phyloP scores from a whole-genome alignment of 2,888 invertebrate species.

The Drosophila birchii region DNA sequence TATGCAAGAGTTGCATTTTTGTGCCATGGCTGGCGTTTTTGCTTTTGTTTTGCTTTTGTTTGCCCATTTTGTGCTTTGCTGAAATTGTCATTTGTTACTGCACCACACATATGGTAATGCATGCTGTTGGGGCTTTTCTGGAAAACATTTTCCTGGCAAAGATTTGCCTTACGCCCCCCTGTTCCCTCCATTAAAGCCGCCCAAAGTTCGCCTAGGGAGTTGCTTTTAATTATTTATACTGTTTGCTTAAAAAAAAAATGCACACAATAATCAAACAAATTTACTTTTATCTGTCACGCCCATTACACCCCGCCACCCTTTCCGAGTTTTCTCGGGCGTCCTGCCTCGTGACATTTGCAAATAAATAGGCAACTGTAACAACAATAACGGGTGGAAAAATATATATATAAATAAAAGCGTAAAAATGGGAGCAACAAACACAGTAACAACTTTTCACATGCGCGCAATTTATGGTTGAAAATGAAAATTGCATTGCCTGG shows the following conservation, averaged over 20 bases:
- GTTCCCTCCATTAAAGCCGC: conserved; percentile 11
- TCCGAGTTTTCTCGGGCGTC: conserved; percentile 6
- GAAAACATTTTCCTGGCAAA: conserved; percentile 18
- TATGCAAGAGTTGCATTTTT: conserved; percentile 64
- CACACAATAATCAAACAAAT: conserved; percentile 43
- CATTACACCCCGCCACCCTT: neutral
- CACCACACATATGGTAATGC: conserved; percentile 64
- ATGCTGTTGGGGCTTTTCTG: conserved; percentile 26
- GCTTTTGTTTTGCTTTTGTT: conserved; percentile 34
- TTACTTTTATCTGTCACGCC: conserved; percentile 58
- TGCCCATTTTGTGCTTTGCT: conserved; percentile 48
- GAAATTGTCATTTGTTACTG: conserved; percentile 63
- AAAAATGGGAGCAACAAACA: conserved; percentile 51
- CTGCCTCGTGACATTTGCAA: conserved; percentile 74
- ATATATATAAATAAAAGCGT: conserved; percentile 46
- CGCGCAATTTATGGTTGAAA: conserved; percentile 72
- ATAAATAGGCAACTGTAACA: conserved; percentile 64
- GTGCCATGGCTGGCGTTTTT: conserved; percentile 30
- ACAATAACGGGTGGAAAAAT: conserved; percentile 31
- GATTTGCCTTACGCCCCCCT: conserved; percentile 11
- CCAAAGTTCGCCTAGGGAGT: conserved; percentile 22
- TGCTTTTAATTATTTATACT: conserved; percentile 50
- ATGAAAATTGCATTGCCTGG: conserved; percentile 71
- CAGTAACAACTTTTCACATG: conserved; percentile 50
- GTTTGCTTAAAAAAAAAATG: conserved; percentile 35